phyloP scores from a whole-genome alignment of 2,797 vertebrate genomes.

The Macrochelys suwanniensis region DNA sequence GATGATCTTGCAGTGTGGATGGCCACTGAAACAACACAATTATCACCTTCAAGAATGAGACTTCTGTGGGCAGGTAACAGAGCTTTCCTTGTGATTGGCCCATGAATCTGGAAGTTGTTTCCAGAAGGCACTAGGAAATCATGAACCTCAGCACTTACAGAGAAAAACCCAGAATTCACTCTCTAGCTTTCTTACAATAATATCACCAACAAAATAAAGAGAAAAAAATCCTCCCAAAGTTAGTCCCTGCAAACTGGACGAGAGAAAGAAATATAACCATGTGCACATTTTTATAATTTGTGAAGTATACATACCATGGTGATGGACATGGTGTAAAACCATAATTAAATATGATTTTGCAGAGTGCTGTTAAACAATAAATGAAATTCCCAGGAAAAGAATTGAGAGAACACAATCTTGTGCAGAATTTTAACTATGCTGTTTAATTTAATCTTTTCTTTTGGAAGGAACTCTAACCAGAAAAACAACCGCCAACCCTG shows the following conservation, averaged over 20 bases:
- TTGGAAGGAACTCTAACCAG: neutral
- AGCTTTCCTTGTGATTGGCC: neutral
- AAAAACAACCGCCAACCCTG: neutral
- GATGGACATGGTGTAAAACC: neutral
- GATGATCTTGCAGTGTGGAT: slow-evolving; percentile 26
- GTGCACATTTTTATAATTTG: neutral
- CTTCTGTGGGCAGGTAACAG: neutral
- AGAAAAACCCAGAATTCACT: neutral
- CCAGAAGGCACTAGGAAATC: neutral
- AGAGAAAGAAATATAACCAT: neutral
- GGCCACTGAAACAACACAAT: slow-evolving; percentile 44
- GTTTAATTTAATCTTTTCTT: neutral
- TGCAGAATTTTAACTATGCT: neutral
- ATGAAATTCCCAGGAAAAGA: neutral
- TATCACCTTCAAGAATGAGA: slow-evolving; percentile 25
- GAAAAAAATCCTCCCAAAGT: neutral
- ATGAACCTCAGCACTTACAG: neutral
- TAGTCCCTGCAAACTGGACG: neutral
- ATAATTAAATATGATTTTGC: neutral
- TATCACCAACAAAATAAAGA: neutral
- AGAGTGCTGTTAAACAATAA: neutral
- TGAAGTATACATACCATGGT: neutral
- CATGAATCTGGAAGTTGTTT: slow-evolving; percentile 29
- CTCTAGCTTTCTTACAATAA: neutral
- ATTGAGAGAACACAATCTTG: neutral